Evolutionary conservation across 2,888 invertebrate species (phyloP), one percentile per base, ranked within the genome.

Genomic region (Hyalella azteca): DNA sequence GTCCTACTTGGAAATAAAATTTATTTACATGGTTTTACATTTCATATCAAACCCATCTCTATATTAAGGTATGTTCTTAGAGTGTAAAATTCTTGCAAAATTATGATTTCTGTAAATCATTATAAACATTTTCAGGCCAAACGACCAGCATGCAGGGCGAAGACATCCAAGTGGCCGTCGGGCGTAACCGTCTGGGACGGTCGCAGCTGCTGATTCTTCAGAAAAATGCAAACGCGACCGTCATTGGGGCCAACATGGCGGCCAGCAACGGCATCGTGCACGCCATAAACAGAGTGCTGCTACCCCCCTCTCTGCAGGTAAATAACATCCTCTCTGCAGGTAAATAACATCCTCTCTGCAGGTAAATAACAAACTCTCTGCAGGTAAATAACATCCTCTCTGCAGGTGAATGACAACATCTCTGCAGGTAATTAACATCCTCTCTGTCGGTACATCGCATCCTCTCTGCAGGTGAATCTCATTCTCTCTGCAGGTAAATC

Each of bases 231-330:
- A 45, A 75, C 45, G 75, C 75, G n/a, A 45, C 75, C 29, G 75
- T 75, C 40, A 22, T 45, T 15, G 13, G n/a, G 41, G 41, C 75
- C 22, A 75, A 75, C 36, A 4, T 75, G n/a, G 7, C 45, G 4
- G 15, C 75, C 26, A 75, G 32, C n/a, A 75, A 75, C 75, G 75
- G 75, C 26, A 15, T 75, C 41, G 22, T 75, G 13, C 75, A 75
- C 22, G 45, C 45, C 15, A 32, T 75, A 5, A 45, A 75, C 45
- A 41, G n/a, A 22, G 41, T 75, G 3, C 45, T 75, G 22, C 29
- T 75, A 3, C 75, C 75, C 2, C 75, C 75, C 7, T 45, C 41
- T 41, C 26, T 75, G 2, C 75, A 75, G 75, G 75, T 75, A 19
- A 32, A 45, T 29, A 54, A 54, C 1, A 1, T 26, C 22, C 29